Evolutionary conservation across 2,888 invertebrate species (phyloP).

Genomic region (Pyrochroa serraticornis): DNA sequence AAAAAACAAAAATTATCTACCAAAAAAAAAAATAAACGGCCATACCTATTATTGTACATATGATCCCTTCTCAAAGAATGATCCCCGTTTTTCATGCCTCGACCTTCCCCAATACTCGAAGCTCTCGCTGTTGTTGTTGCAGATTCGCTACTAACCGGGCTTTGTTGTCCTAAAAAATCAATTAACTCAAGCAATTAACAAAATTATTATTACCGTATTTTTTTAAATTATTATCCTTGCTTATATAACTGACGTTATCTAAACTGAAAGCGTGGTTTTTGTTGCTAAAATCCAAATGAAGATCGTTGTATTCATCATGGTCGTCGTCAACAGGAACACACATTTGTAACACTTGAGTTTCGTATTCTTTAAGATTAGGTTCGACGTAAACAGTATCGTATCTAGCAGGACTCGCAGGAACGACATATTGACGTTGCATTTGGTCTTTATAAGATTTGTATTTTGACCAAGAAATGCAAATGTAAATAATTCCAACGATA

Average conservation of each 20-base stretch:
- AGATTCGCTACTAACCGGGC: slow-evolving; percentile 82
- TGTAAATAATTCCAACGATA: slow-evolving; percentile 87
- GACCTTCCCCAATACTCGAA: slow-evolving; percentile 64
- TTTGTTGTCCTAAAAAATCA: slow-evolving; percentile 68
- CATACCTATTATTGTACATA: slow-evolving; percentile 41
- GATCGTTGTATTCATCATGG: slow-evolving; percentile 75
- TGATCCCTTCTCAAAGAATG: slow-evolving; percentile 44
- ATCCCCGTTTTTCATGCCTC: slow-evolving; percentile 41
- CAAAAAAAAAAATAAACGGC: background rate
- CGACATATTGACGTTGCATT: slow-evolving; percentile 59
- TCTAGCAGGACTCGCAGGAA: slow-evolving; percentile 65
- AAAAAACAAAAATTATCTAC: slow-evolving; percentile 23
- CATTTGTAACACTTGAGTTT: slow-evolving; percentile 94
- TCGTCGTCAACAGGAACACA: slow-evolving; percentile 82
- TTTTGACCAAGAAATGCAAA: slow-evolving; percentile 94
- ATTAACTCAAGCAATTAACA: slow-evolving; percentile 5
- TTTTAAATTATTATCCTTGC: slow-evolving; percentile 73
- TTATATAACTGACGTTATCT: slow-evolving; percentile 88
- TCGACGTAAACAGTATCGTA: slow-evolving; percentile 75
- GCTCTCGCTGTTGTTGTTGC: slow-evolving; percentile 79
- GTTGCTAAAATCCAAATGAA: slow-evolving; percentile 86
- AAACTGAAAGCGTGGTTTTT: slow-evolving; percentile 87
- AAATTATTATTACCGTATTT: slow-evolving; percentile 60
- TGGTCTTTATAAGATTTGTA: slow-evolving; percentile 87
- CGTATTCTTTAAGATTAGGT: slow-evolving; percentile 90